Evolutionary conservation across 2,113 vertebrate genomes (phyloP), one percentile per base, ranked within the genome.

Genomic region (Galeopterus variegatus): DNA sequence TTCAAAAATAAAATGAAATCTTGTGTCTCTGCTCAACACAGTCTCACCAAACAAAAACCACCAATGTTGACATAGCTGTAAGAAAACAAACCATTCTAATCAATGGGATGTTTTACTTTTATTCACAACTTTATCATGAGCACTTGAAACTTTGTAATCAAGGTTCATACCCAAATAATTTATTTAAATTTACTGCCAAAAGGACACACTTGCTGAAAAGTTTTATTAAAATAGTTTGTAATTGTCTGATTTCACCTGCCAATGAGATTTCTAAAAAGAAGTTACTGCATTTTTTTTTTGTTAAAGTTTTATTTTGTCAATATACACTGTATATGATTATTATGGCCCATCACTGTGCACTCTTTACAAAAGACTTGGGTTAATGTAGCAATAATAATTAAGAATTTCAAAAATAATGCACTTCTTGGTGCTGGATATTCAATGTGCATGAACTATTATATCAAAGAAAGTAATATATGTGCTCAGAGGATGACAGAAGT

Each of bases 1-100:
- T 99, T 94, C 33, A 62, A 19, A 24, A 50, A 73, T 62, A 23
- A n/a, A 8, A 10, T 41, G n/a, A 36, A 36, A 48, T 8, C 8
- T 33, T 15, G 0, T 0, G 2, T 60, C 28, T 82, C 41, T 36
- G n/a, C 10, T 11, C 48, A 15, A 5, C 2, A 3, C 1, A 1
- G 1, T 31, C 17, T n/a, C 18, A 8, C 2, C 21, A 41, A 54
- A 67, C 67, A 76, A n/a, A 50, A 36, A 2, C 33, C 14, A 62
- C 54, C 5, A 0, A 84, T 9, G 31, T 54, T 15, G 56, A 60
- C 87, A 72, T 19, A 62, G 8, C 3, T 14, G 17, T 52, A 28
- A 28, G 17, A 58, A 67, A 83, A 31, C 2, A 15, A 56, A 19
- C 8, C 13, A 9, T 48, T 92, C 26, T 48, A 54, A 76, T 88